Evolutionary conservation across 2,797 vertebrate species (phyloP).

Genomic region (Enteromius fasciolatus): DNA sequence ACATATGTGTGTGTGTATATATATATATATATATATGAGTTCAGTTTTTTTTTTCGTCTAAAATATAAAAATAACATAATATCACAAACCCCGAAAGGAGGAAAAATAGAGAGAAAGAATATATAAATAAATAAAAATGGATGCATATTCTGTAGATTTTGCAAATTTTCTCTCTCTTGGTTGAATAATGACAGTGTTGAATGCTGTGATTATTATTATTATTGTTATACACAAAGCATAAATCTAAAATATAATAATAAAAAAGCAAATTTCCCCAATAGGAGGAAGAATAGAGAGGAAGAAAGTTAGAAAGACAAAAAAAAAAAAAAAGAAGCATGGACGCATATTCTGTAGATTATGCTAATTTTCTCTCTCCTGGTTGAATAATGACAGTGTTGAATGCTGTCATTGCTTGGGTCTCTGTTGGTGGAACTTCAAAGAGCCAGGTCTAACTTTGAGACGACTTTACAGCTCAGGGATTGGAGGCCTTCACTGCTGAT

Average conservation of each 20-base stretch:
- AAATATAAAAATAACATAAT: not conserved
- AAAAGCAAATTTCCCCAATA: not conserved
- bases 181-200: constrained; percentile 47
- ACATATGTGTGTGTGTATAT: too few relatives aligned
- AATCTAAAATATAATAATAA: not conserved
- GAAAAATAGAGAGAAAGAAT: not conserved
- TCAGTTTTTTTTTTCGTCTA: not conserved
- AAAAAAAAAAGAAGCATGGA: not conserved
- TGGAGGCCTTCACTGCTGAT: constrained; percentile 42
- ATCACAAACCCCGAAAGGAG: not conserved
- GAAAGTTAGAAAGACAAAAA: not conserved
- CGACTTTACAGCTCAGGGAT: constrained; percentile 46
- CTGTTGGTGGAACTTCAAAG: constrained; percentile 54
- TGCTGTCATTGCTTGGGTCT: constrained; percentile 29
- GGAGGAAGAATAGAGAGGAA: not conserved
- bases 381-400: constrained; percentile 52
- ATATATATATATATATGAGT: not conserved
- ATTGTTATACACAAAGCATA: not conserved
- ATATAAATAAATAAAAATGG: not conserved
- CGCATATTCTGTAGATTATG: constrained; percentile 36
- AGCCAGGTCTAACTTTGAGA: constrained; percentile 38
- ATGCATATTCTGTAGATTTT: constrained; percentile 33
- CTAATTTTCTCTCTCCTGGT: constrained; percentile 27
- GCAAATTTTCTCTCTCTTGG: constrained; percentile 29
- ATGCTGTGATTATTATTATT: constrained; percentile 11